These are phyloP conservation scores for Peromyscus attwateri DNA, from an alignment of 2,797 vertebrate species.

Conservation along the genomic window DNA sequence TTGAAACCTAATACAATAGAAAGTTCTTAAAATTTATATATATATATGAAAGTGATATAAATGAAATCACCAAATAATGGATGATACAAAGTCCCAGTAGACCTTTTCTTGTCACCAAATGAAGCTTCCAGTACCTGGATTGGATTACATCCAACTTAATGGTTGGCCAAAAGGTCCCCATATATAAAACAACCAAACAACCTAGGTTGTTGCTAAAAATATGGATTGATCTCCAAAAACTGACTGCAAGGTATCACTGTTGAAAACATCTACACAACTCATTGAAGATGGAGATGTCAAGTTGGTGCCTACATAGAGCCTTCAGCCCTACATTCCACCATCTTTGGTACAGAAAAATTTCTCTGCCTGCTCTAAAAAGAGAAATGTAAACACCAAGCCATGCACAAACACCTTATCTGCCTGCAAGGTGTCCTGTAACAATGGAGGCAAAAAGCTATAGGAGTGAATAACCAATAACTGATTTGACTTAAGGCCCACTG, in stretches of 20 bases:
- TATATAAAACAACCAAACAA: neutral
- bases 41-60: neutral
- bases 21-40: neutral
- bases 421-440: neutral
- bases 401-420: neutral
- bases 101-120: neutral
- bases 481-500: neutral
- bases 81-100: no score
- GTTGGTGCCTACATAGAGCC: neutral
- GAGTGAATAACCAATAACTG: neutral
- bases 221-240: neutral
- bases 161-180: neutral
- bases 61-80: neutral
- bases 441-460: neutral
- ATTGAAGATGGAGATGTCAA: neutral
- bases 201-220: neutral
- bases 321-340: accelerated
- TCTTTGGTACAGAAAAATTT: neutral
- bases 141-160: neutral
- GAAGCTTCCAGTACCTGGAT: no score
- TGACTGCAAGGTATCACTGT: neutral
- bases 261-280: no score
- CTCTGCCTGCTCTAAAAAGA: no score
- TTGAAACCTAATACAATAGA: neutral
- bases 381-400: neutral